phyloP scores from a whole-genome alignment of 2,113 vertebrate species.

The Anoplopoma fimbria region DNA sequence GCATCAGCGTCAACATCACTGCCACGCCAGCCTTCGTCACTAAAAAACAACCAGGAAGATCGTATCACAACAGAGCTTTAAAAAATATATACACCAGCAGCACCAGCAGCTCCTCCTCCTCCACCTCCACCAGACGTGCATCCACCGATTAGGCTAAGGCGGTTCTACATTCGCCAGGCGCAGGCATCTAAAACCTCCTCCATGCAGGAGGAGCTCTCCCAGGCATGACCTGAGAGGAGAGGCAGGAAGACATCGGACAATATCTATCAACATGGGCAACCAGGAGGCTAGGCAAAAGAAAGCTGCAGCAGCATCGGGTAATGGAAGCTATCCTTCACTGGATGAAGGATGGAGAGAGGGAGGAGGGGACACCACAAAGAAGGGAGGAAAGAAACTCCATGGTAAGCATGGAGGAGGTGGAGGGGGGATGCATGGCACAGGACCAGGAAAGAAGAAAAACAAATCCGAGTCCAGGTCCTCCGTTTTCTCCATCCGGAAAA shows the following conservation, averaged over 20 bases:
- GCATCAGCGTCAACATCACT: slow-evolving; percentile 79
- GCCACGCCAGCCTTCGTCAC: slow-evolving; percentile 71
- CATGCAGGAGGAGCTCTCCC: slow-evolving; percentile 8
- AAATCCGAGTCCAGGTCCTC: slow-evolving; percentile 91
- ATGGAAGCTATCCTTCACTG: slow-evolving; percentile 83
- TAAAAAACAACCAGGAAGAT: slow-evolving; percentile 65
- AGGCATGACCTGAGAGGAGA: slow-evolving; percentile 86
- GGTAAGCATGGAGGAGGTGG: slow-evolving; percentile 86
- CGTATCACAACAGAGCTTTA: slow-evolving; percentile 19
- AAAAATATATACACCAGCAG: slow-evolving; percentile 36
- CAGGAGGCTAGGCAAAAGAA: slow-evolving; percentile 95
- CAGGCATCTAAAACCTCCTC: slow-evolving; percentile 15
- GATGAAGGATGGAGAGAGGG: slow-evolving; percentile 87
- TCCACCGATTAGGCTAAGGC: slow-evolving; percentile 30
- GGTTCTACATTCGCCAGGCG: slow-evolving; percentile 55
- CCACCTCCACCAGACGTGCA: slow-evolving; percentile 15
- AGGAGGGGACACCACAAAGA: slow-evolving; percentile 89
- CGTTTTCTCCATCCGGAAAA: slow-evolving; percentile 95
- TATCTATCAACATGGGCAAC: slow-evolving; percentile 90
- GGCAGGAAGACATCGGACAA: slow-evolving; percentile 48
- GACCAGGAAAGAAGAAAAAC: slow-evolving; percentile 87
- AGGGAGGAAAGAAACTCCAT: slow-evolving; percentile 89
- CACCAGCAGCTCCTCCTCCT: slow-evolving; percentile 21
- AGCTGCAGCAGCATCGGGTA: slow-evolving; percentile 78
- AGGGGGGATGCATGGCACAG: slow-evolving; percentile 57